These are phyloP conservation scores for Vanessa atalanta DNA, from an alignment of 1,140 invertebrate species.

Conservation along the genomic window DNA sequence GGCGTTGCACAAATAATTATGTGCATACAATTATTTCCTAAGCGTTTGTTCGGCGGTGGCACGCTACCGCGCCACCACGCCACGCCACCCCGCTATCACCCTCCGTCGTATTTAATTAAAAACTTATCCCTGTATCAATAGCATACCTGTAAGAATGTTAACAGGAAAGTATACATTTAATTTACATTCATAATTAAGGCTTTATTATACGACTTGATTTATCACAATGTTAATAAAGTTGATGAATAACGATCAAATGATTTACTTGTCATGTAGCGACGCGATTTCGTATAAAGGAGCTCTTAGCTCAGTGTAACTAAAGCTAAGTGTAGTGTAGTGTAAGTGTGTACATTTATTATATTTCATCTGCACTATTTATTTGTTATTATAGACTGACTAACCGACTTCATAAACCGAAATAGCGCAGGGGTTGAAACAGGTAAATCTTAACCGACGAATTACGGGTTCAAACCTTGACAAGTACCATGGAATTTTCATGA, in stretches of 20 bases:
- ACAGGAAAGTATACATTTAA: slow-evolving; percentile 31
- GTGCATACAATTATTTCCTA: slow-evolving; percentile 77
- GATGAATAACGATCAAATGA: slow-evolving; percentile 7
- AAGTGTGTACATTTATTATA: too few species aligned
- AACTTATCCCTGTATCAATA: slow-evolving; percentile 41
- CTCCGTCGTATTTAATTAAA: slow-evolving; percentile 42
- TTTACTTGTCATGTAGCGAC: slow-evolving; percentile 6
- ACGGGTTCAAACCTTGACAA: too few species aligned
- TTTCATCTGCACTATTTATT: too few species aligned
- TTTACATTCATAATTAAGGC: slow-evolving; percentile 31
- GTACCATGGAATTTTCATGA: too few species aligned
- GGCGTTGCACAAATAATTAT: slow-evolving; percentile 76
- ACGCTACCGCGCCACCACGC: slow-evolving; percentile 23
- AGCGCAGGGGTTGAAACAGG: too few species aligned
- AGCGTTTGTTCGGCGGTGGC: slow-evolving; percentile 57
- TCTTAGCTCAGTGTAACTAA: too few species aligned
- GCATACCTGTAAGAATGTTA: slow-evolving; percentile 31
- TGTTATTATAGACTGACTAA: too few species aligned
- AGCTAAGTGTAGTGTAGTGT: too few species aligned
- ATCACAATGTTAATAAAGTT: slow-evolving; percentile 22
- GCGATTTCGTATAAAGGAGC: not conserved
- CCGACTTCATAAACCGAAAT: too few species aligned
- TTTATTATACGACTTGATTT: slow-evolving; percentile 18
- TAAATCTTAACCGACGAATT: too few species aligned
- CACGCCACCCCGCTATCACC: slow-evolving; percentile 23